Percentiles rank a stretch among this genome's conserved stretches.
Evolutionary conservation across 2,888 invertebrate species (phyloP).

Genomic region (Drosophila pseudotakahashii): DNA sequence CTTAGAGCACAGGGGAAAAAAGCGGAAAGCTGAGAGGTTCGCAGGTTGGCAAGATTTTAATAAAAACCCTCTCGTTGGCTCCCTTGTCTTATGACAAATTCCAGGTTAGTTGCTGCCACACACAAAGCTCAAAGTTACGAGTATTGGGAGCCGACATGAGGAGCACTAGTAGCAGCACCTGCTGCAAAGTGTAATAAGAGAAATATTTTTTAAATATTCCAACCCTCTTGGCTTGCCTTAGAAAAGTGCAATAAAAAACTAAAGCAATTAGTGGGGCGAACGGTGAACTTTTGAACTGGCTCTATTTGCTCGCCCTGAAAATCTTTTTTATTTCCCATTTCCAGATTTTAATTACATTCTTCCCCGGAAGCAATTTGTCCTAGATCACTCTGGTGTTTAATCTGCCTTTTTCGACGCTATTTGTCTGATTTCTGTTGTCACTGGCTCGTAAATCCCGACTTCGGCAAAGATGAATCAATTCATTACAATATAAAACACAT

Average conservation of each 20-base stretch:
- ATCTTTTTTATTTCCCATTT: neutral
- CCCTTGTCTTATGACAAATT: constrained; percentile 67
- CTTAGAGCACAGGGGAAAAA: neutral
- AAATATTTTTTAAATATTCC: constrained; percentile 26
- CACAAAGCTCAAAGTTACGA: constrained; percentile 29
- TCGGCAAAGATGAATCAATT: constrained; percentile 24
- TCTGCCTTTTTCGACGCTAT: constrained; percentile 12
- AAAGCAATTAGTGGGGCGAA: neutral
- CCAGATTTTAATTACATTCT: constrained; percentile 4
- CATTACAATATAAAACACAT: constrained; percentile 36
- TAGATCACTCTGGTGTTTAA: constrained; percentile 17
- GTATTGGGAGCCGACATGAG: constrained; percentile 12
- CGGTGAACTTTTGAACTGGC: neutral
- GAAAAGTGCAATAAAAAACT: constrained; percentile 2
- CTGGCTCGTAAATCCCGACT: constrained; percentile 14
- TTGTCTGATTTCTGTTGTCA: constrained; percentile 32
- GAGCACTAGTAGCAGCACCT: constrained; percentile 11
- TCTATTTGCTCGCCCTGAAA: neutral
- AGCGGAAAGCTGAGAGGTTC: constrained; percentile 26
- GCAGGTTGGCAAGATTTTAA: constrained; percentile 57
- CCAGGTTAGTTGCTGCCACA: constrained; percentile 41
- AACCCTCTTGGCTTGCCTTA: neutral
- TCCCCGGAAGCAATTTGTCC: constrained; percentile 24
- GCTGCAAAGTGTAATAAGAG: constrained; percentile 14
- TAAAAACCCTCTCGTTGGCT: constrained; percentile 54